phyloP scores from a whole-genome alignment of 2,888 invertebrate genomes.

The Iphiclides podalirius region DNA sequence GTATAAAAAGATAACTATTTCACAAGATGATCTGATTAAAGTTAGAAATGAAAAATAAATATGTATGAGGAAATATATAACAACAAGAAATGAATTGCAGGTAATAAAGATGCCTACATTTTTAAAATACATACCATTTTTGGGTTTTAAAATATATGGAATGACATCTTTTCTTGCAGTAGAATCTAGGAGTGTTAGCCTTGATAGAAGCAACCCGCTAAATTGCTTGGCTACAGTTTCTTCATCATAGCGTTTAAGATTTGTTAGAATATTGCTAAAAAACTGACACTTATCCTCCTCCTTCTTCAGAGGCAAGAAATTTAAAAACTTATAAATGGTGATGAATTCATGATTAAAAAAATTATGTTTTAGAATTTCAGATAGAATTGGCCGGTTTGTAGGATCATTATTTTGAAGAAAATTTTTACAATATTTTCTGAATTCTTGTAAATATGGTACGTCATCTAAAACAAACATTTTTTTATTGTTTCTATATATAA shows the following conservation, averaged over 20 bases:
- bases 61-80: too few species aligned
- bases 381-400: slow-evolving; percentile 83
- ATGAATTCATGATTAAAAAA: slow-evolving; percentile 94
- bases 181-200: slow-evolving; percentile 91
- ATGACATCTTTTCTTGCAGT: slow-evolving; percentile 87
- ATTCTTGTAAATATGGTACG: slow-evolving; percentile 84
- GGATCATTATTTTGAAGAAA: slow-evolving; percentile 84
- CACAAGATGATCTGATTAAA: too few species aligned
- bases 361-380: slow-evolving; percentile 83
- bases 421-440: slow-evolving; percentile 84
- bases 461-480: slow-evolving; percentile 82
- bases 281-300: slow-evolving; percentile 88
- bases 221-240: slow-evolving; percentile 90
- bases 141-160: slow-evolving; percentile 85
- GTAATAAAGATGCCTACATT: too few species aligned
- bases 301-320: slow-evolving; percentile 89
- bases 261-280: slow-evolving; percentile 85
- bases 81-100: too few species aligned
- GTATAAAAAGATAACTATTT: too few species aligned
- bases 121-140: slow-evolving; percentile 76
- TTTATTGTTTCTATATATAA: too few species aligned
- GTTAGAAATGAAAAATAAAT: too few species aligned
- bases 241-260: slow-evolving; percentile 87
- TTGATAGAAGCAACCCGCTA: slow-evolving; percentile 87
- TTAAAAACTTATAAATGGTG: slow-evolving; percentile 89